These are phyloP conservation scores for Eremobia ochroleuca DNA, from an alignment of 2,888 invertebrate genomes.

Conservation along the genomic window DNA sequence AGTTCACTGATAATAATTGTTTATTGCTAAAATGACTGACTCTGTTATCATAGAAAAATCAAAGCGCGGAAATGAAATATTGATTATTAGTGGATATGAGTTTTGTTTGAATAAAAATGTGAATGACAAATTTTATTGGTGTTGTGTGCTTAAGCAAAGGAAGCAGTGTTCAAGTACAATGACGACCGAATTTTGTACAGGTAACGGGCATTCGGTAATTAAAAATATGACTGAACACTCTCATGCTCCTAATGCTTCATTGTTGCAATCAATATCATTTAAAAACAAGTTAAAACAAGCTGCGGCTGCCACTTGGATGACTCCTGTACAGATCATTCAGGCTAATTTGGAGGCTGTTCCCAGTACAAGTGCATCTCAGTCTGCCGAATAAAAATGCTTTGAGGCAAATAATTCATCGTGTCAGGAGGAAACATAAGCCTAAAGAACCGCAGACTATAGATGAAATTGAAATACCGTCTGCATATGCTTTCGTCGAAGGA, in stretches of 20 bases:
- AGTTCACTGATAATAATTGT: slow-evolving; percentile 1
- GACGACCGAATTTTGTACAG: slow-evolving; percentile 10
- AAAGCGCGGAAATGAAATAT: neutral
- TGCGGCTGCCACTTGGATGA: too few species aligned
- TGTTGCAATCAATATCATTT: too few species aligned
- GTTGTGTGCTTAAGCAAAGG: slow-evolving; percentile 6
- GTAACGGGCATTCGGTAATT: neutral
- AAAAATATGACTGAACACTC: too few species aligned
- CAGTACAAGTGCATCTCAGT: too few species aligned
- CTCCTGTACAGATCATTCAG: too few species aligned
- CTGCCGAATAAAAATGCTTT: too few species aligned
- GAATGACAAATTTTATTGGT: slow-evolving; percentile 10
- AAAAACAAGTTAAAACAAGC: too few species aligned
- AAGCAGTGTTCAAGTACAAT: slow-evolving; percentile 6
- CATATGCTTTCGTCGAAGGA: slow-evolving; percentile 32
- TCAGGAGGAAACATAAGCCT: slow-evolving; percentile 17
- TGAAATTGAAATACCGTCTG: slow-evolving; percentile 30
- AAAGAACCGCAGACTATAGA: slow-evolving; percentile 27
- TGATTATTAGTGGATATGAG: neutral
- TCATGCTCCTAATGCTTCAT: too few species aligned
- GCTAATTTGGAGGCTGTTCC: too few species aligned
- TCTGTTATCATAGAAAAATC: slow-evolving; percentile 3
- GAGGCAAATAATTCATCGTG: too few species aligned
- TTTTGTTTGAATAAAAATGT: neutral
- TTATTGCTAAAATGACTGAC: slow-evolving; percentile 1